These are phyloP conservation scores for Morbakka virulenta DNA, from an alignment of 30 jellyfish, hydroid and myxozoan species.

Conservation along the genomic window DNA sequence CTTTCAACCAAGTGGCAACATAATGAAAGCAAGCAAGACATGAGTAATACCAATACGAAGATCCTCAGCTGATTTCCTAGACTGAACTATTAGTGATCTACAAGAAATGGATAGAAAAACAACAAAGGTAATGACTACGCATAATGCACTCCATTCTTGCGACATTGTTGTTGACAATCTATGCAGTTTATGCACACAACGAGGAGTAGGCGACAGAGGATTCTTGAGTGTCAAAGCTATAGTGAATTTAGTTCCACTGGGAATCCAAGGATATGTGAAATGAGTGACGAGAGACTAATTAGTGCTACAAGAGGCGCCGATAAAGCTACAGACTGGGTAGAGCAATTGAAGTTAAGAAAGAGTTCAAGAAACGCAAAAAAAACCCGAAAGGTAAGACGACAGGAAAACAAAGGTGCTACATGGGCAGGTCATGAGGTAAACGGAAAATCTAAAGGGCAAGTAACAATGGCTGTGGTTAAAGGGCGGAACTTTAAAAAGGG, in stretches of 20 bases:
- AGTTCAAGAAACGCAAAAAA: slow-evolving; percentile 18
- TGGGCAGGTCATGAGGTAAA: slow-evolving; percentile 30
- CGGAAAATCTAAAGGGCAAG: slow-evolving; percentile 13
- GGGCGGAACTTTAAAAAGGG: too few species aligned
- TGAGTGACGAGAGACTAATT: slow-evolving; percentile 11
- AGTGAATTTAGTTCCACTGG: background rate
- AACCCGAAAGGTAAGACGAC: slow-evolving; percentile 18
- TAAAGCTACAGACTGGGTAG: slow-evolving; percentile 20
- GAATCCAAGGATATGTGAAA: slow-evolving; percentile 6
- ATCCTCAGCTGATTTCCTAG: slow-evolving; percentile 5
- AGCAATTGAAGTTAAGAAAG: slow-evolving; percentile 1
- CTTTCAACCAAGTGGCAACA: background rate
- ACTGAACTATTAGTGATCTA: slow-evolving; percentile 11
- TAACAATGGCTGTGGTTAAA: background rate
- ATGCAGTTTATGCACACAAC: slow-evolving; percentile 21
- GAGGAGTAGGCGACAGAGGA: slow-evolving; percentile 35
- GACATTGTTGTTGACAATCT: slow-evolving; percentile 18
- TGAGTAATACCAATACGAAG: slow-evolving; percentile 14
- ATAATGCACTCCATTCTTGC: slow-evolving; percentile 21
- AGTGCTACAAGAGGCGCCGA: slow-evolving; percentile 25
- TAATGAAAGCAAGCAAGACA: slow-evolving; percentile 21
- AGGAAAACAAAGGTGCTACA: slow-evolving; percentile 1
- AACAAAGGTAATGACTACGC: background rate
- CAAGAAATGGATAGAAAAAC: slow-evolving; percentile 23
- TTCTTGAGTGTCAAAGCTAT: slow-evolving; percentile 24